These are phyloP conservation scores for Pseudococcus longispinus DNA, from an alignment of 2,888 invertebrate genomes.

Conservation along the genomic window DNA sequence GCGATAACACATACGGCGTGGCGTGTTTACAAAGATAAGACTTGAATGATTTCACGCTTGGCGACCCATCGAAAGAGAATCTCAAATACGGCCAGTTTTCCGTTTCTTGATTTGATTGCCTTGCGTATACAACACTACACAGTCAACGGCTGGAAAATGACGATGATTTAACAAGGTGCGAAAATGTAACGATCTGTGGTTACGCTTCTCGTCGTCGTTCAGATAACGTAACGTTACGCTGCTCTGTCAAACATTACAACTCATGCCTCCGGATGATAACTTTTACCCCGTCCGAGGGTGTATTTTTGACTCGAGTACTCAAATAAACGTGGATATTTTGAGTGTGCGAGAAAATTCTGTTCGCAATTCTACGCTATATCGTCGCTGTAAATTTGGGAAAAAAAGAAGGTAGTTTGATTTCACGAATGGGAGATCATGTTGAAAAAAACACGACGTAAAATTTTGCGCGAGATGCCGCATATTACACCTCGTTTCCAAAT, in stretches of 20 bases:
- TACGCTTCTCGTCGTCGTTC: not conserved
- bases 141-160: slow-evolving; percentile 35
- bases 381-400: not conserved
- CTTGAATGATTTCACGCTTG: slow-evolving; percentile 49
- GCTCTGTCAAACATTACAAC: not conserved
- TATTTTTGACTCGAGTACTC: not conserved
- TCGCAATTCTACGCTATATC: not conserved
- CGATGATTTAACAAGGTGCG: slow-evolving; percentile 42
- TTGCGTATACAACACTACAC: not conserved
- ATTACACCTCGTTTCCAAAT: not conserved
- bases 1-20: not conserved
- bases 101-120: not conserved
- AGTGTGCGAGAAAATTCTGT: not conserved
- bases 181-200: slow-evolving; percentile 25
- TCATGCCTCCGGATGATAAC: not conserved
- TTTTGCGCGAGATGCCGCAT: not conserved
- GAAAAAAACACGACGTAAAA: not conserved
- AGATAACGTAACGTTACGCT: slow-evolving; percentile 8
- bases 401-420: not conserved
- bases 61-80: slow-evolving; percentile 33
- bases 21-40: slow-evolving; percentile 45
- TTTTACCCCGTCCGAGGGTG: not conserved
- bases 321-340: not conserved
- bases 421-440: not conserved
- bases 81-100: slow-evolving; percentile 8